These are phyloP conservation scores for Nyctibius grandis DNA, from an alignment of 2,797 vertebrate genomes.

Conservation along the genomic window DNA sequence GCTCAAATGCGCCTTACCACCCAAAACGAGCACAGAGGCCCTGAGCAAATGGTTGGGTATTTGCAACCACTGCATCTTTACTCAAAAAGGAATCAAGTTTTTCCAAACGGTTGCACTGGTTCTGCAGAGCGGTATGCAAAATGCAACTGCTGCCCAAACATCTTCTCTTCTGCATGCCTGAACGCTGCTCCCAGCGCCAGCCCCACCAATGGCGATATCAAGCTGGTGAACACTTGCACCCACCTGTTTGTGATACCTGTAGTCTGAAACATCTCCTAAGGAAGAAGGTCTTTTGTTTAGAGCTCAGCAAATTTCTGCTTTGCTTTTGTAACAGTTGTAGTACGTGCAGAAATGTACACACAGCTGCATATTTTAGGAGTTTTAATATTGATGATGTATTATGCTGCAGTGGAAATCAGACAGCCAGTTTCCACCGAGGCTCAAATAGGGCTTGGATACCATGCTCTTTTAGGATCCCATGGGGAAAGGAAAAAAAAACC, in stretches of 20 bases:
- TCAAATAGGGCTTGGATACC: neutral
- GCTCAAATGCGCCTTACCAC: neutral
- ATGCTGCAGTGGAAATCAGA: neutral
- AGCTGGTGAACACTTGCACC: neutral
- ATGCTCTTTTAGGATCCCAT: neutral
- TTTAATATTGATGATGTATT: neutral
- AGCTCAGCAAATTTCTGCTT: neutral
- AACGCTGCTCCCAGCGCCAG: neutral
- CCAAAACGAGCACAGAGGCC: neutral
- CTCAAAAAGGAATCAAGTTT: slow-evolving; percentile 22
- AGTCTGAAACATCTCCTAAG: neutral
- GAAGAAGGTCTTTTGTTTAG: neutral
- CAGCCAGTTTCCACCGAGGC: neutral
- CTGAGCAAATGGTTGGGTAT: neutral
- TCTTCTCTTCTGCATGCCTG: neutral
- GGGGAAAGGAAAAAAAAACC: neutral
- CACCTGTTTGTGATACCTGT: neutral
- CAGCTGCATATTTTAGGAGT: neutral
- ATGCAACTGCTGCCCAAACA: neutral
- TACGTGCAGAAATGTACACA: neutral
- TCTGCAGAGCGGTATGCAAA: neutral
- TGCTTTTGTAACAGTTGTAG: neutral
- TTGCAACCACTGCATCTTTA: neutral
- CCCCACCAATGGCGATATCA: neutral
- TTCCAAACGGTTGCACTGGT: neutral